phyloP scores from a whole-genome alignment of 2,888 invertebrate species.

The Nymphalis c-album region DNA sequence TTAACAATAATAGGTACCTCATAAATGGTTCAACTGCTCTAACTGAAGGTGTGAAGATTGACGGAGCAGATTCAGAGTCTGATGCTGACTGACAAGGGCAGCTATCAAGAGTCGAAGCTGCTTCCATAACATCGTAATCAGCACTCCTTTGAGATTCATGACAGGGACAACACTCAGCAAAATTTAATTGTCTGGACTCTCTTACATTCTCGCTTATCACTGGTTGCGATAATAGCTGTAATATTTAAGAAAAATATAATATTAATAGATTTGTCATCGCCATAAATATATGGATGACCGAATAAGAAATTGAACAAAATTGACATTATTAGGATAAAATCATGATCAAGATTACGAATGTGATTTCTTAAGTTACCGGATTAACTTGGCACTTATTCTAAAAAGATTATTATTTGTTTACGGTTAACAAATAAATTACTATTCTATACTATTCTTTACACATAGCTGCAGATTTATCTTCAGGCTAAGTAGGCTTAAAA shows the following conservation, averaged over 20 bases:
- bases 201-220: conserved; percentile 42
- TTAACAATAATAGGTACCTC: conserved; percentile 42
- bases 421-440: too few species aligned
- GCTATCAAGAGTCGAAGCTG: conserved; percentile 5
- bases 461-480: too few species aligned
- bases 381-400: too few species aligned
- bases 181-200: conserved; percentile 44
- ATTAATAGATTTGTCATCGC: not conserved
- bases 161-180: conserved; percentile 65
- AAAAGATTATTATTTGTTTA: too few species aligned
- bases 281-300: too few species aligned
- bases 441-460: too few species aligned
- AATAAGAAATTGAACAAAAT: too few species aligned
- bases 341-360: too few species aligned
- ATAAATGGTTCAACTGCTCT: conserved; percentile 47
- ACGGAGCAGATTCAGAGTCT: conserved; percentile 62
- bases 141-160: conserved; percentile 37
- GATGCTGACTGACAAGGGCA: conserved; percentile 38
- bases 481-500: too few species aligned
- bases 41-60: conserved; percentile 54
- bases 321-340: too few species aligned
- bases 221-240: conserved; percentile 56
- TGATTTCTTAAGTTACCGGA: too few species aligned
- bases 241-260: conserved; percentile 1
- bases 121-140: conserved; percentile 13